phyloP scores from a whole-genome alignment of 2,888 invertebrate species.

The Drosophila tanythrix region DNA sequence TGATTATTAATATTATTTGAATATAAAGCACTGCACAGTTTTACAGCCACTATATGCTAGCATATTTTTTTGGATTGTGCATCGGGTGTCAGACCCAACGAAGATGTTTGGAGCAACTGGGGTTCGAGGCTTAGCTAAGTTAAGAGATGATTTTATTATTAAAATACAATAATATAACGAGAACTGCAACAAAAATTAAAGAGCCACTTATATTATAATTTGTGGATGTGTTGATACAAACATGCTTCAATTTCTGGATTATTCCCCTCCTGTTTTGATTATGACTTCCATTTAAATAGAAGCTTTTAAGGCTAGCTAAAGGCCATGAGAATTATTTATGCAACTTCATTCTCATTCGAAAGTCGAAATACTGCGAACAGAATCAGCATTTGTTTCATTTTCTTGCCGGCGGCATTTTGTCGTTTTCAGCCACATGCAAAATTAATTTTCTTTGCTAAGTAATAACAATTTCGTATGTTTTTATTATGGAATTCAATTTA shows the following conservation, averaged over 20 bases:
- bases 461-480: slow-evolving; percentile 1
- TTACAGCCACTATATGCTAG: neutral
- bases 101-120: neutral
- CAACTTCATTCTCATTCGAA: neutral
- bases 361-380: neutral
- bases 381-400: neutral
- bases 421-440: neutral
- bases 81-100: neutral
- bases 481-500: slow-evolving; percentile 64
- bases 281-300: too few species aligned
- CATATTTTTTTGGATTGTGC: neutral
- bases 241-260: neutral
- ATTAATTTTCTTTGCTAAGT: neutral
- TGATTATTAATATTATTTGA: neutral
- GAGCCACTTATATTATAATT: neutral
- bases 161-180: too few species aligned
- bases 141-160: neutral
- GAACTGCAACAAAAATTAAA: neutral
- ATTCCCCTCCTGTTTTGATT: too few species aligned
- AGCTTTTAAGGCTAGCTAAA: neutral
- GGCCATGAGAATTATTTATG: neutral
- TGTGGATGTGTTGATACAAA: neutral
- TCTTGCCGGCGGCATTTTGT: too few species aligned
- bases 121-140: neutral
- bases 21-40: neutral